These are phyloP conservation scores for Pseudochirops corinnae DNA, from an alignment of 2,797 vertebrate genomes.

Conservation along the genomic window DNA sequence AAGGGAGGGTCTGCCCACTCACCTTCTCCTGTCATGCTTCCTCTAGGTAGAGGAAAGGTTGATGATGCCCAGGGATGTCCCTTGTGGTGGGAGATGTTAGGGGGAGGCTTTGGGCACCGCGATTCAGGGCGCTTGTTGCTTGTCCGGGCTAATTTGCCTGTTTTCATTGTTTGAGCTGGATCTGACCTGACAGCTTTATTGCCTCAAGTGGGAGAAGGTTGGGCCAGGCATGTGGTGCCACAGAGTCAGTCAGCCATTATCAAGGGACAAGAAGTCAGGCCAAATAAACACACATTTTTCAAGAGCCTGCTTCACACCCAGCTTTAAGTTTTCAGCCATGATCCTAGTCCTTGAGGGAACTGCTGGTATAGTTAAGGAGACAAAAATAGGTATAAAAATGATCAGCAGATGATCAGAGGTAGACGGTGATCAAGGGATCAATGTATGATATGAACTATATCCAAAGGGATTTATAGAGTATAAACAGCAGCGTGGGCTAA, in stretches of 20 bases:
- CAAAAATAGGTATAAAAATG: neutral
- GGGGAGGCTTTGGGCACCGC: neutral
- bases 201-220: neutral
- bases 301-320: neutral
- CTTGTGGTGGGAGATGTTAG: neutral
- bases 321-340: neutral
- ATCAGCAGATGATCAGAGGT: neutral
- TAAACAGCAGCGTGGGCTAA: neutral
- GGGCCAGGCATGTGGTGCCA: neutral
- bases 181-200: neutral
- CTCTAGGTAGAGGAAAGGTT: neutral
- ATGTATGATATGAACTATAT: neutral
- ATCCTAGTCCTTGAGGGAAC: neutral
- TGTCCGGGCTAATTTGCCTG: neutral
- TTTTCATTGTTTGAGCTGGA: constrained; percentile 12
- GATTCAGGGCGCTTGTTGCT: neutral
- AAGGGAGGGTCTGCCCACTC: neutral
- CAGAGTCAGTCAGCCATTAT: neutral
- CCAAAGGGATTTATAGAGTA: neutral
- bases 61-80: neutral
- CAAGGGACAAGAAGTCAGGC: neutral
- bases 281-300: too few species aligned
- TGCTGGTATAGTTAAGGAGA: neutral
- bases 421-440: neutral
- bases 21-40: neutral